Evolutionary conservation across 2,888 invertebrate species (phyloP), one percentile per base, ranked within the genome.

Genomic region (Rhagium mordax): DNA sequence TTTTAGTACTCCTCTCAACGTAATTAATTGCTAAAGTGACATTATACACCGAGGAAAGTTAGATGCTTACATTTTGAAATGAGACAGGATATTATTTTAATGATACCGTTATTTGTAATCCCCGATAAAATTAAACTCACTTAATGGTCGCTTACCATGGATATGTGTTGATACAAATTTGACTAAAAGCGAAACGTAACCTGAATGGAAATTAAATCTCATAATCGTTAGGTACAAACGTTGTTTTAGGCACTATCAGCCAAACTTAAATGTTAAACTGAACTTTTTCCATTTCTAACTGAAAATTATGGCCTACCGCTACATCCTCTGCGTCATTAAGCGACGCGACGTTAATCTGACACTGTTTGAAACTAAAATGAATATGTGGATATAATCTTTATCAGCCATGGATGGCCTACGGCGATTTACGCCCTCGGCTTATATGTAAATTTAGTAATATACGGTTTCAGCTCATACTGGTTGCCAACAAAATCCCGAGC

Each of bases 51-150:
- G 13, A 41, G 41, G 41, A 8, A 57, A 27, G 7, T 57, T 55
- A 3, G 55, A 27, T 13, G n/a, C 55, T 27, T 57, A 16, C 15
- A 24, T 15, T 24, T 57, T 15, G 15, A 24, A 57, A 57, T 27
- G 27, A 27, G 27, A 27, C 10, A 27, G n/a, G 15, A 57, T 15
- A 57, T 57, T 57, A 57, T 21, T 57, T 57, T 57, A 57, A 57
- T 24, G 55, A 57, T 6, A 57, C 13, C 24, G 24, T 53, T 21
- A 53, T 53, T 53, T 24, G 53, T 24, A 53, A 57, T 57, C 27
- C 24, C 24, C 15, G 15, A 27, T 57, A 57, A 57, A 57, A 27
- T 57, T 57, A 57, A 13, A 57, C n/a, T 24, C 55, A 15, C 15
- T 57, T 57, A 57, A 57, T 57, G 24, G 55, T 10, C 21, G 53